Evolutionary conservation across 2,888 invertebrate genomes (phyloP).

Genomic region (Pachliopta kotzebuea): DNA sequence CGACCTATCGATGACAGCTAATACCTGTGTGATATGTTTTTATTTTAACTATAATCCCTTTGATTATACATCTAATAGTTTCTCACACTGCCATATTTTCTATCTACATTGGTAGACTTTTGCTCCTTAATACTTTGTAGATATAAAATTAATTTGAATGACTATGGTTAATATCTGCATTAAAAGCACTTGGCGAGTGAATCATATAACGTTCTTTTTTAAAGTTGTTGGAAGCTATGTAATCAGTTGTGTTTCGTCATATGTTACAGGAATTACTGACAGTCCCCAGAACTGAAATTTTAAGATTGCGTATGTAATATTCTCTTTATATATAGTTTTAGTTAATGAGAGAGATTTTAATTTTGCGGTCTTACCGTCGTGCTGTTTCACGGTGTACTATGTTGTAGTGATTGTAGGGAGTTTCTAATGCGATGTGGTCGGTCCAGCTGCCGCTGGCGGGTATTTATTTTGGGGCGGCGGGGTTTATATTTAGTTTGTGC

Average conservation of each 20-base stretch:
- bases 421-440: conserved; percentile 13
- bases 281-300: too few relatives aligned
- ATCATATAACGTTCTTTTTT: too few relatives aligned
- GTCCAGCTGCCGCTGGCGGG: conserved; percentile 16
- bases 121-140: neutral
- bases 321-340: too few relatives aligned
- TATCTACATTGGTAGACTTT: neutral
- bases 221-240: too few relatives aligned
- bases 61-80: neutral
- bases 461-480: conserved; percentile 20
- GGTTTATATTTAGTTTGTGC: conserved; percentile 31
- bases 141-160: too few relatives aligned
- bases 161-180: too few relatives aligned
- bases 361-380: too few relatives aligned
- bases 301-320: too few relatives aligned
- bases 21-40: conserved; percentile 2
- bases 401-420: conserved; percentile 1
- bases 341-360: too few relatives aligned
- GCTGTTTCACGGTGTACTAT: neutral
- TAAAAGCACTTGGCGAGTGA: too few relatives aligned
- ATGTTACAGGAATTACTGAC: too few relatives aligned
- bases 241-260: too few relatives aligned
- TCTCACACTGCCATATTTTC: neutral
- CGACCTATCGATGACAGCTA: conserved; percentile 15
- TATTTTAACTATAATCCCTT: neutral